Evolutionary conservation across 1,140 invertebrate genomes (phyloP).

Genomic region (Trigoniulus corallinus): DNA sequence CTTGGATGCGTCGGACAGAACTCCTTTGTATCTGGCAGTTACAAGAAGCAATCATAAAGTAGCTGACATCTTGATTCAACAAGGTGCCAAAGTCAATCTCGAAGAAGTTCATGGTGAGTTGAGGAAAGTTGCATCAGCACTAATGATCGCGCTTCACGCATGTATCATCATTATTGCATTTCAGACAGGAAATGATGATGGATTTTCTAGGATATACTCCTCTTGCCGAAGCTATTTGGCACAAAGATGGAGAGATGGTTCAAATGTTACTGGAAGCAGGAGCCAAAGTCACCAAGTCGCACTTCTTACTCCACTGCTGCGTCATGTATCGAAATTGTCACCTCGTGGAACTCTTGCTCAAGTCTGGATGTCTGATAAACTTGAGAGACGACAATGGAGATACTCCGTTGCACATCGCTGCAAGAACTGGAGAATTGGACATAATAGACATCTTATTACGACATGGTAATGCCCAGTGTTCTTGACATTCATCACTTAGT

Average conservation of each 20-base stretch:
- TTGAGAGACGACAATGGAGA: constrained; percentile 30
- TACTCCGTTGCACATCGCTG: constrained; percentile 43
- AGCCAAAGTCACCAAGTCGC: constrained; percentile 32
- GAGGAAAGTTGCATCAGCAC: not conserved
- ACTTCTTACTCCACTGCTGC: constrained; percentile 37
- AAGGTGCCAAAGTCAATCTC: constrained; percentile 37
- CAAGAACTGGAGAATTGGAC: constrained; percentile 32
- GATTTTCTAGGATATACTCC: constrained; percentile 28
- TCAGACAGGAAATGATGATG: not conserved
- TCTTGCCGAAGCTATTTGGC: constrained; percentile 34
- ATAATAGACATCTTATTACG: constrained; percentile 31
- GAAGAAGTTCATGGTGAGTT: constrained; percentile 34
- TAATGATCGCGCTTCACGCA: no score
- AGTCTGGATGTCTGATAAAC: constrained; percentile 24
- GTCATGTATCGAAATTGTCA: constrained; percentile 21
- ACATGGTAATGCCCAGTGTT: constrained; percentile 31
- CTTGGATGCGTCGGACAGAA: constrained; percentile 35
- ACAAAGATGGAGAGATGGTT: constrained; percentile 26
- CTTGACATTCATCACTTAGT: no score
- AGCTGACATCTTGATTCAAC: constrained; percentile 29
- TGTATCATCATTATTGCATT: not conserved
- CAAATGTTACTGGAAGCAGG: constrained; percentile 31
- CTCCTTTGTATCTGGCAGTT: constrained; percentile 35
- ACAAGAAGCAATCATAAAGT: constrained; percentile 27
- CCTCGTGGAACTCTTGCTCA: constrained; percentile 30